These are phyloP conservation scores for Antrozous pallidus DNA, from an alignment of 2,797 vertebrate genomes.

Conservation along the genomic window DNA sequence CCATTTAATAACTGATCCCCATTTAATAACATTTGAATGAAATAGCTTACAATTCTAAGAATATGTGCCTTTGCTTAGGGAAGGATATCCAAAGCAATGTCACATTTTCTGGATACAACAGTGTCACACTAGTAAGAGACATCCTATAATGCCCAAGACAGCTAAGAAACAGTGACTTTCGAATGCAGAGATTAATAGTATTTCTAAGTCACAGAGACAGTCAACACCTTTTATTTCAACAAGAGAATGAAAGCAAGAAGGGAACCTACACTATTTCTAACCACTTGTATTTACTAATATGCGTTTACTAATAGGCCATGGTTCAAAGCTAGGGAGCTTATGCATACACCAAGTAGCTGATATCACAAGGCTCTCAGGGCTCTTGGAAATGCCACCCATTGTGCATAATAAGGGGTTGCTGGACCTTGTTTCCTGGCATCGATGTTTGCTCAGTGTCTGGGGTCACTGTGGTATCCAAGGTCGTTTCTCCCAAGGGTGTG, in stretches of 20 bases:
- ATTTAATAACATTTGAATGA: conserved; percentile 46
- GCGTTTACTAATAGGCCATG: conserved; percentile 4
- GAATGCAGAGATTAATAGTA: conserved; percentile 35
- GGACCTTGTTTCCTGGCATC: conserved; percentile 38
- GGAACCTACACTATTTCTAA: conserved; percentile 54
- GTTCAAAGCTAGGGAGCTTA: conserved; percentile 38
- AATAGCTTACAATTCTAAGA: conserved; percentile 57
- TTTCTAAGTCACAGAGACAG: conserved; percentile 57
- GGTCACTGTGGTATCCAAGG: conserved; percentile 33
- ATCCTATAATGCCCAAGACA: not conserved
- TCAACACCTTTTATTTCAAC: conserved; percentile 57
- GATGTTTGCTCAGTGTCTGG: conserved; percentile 20
- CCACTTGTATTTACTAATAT: conserved; percentile 63
- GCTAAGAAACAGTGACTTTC: conserved; percentile 37
- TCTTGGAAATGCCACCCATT: conserved; percentile 67
- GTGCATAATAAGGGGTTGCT: conserved; percentile 48
- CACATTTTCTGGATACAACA: conserved; percentile 41
- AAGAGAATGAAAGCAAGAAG: conserved; percentile 56
- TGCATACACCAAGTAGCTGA: not conserved
- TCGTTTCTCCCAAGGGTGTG: conserved; percentile 48
- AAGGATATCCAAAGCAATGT: conserved; percentile 48
- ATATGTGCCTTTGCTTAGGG: conserved; percentile 45
- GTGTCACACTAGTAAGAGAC: conserved; percentile 14
- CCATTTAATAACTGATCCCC: conserved; percentile 42
- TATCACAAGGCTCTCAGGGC: not conserved